Evolutionary conservation across 2,888 invertebrate species (phyloP).

Genomic region (Octonoba sinensis): DNA sequence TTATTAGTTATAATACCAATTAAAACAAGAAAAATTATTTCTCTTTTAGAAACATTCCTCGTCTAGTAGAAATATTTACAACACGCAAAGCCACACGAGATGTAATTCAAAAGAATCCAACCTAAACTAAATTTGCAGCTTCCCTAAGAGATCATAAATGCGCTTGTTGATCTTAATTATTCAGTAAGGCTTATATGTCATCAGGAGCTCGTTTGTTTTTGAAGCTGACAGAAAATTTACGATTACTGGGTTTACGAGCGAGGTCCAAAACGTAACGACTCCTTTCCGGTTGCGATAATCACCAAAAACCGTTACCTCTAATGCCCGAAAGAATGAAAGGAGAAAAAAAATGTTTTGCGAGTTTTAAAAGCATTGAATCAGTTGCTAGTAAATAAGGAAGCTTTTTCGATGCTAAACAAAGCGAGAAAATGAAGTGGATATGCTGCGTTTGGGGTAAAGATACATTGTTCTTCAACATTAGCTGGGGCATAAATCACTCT

Average conservation of each 20-base stretch:
- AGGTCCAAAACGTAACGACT: constrained; percentile 41
- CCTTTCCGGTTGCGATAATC: constrained; percentile 4
- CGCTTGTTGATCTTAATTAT: constrained; percentile 34
- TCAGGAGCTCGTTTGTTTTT: constrained; percentile 27
- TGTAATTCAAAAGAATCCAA: too few relatives aligned
- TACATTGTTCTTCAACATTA: too few relatives aligned
- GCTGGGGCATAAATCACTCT: too few relatives aligned
- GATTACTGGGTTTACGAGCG: constrained; percentile 23
- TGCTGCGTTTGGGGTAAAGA: too few relatives aligned
- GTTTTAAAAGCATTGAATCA: constrained; percentile 34
- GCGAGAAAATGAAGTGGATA: too few relatives aligned
- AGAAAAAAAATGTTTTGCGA: constrained; percentile 27
- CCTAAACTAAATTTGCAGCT: too few relatives aligned
- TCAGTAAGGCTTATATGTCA: constrained; percentile 13
- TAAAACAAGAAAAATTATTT: too few relatives aligned
- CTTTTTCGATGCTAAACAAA: not conserved
- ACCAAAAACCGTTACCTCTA: not conserved
- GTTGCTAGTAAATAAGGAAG: constrained; percentile 33
- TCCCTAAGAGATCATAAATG: constrained; percentile 30
- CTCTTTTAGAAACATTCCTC: too few relatives aligned
- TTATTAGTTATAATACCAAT: too few relatives aligned
- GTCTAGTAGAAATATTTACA: too few relatives aligned
- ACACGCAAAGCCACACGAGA: too few relatives aligned
- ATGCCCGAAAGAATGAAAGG: not conserved
- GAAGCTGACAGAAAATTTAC: constrained; percentile 28